Percentiles rank a stretch among this genome's conserved stretches.
These are phyloP conservation scores for Megaceryle maxima DNA, from an alignment of 2,113 vertebrate genomes.

Conservation along the genomic window DNA sequence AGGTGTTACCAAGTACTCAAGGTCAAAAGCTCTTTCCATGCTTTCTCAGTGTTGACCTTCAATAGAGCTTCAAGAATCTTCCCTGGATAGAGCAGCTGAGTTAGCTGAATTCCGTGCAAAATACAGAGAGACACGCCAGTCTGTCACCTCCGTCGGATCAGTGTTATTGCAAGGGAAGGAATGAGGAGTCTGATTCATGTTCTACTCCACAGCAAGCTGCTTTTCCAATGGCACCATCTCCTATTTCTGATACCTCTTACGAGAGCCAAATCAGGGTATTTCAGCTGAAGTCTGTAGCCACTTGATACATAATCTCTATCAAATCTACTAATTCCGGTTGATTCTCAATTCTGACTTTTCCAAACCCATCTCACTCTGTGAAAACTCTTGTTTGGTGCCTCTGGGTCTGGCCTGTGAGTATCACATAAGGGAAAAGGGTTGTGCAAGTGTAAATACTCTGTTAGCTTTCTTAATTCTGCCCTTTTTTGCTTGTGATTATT, in stretches of 20 bases:
- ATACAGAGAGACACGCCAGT: not conserved
- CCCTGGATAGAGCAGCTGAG: not conserved
- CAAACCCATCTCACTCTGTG: rapidly evolving
- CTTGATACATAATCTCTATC: not conserved
- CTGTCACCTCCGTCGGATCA: not conserved
- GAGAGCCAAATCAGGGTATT: not conserved
- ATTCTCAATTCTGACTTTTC: not conserved
- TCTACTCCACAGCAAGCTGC: not conserved
- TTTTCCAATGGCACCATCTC: not conserved
- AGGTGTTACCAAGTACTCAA: not conserved
- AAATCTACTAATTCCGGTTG: not conserved
- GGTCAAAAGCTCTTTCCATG: slow-evolving; percentile 28
- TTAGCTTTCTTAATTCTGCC: not conserved
- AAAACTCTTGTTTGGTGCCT: not conserved
- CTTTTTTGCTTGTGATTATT: not conserved
- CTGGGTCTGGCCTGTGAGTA: not conserved
- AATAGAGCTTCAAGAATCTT: not conserved
- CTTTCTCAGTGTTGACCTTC: not conserved
- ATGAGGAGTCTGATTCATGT: not conserved
- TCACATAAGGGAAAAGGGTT: not conserved
- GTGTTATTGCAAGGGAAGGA: not conserved
- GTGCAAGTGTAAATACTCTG: not conserved
- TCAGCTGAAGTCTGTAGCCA: not conserved
- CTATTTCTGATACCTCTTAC: not conserved
- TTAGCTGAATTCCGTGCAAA: not conserved